Evolutionary conservation across 2,888 invertebrate species (phyloP).

Genomic region (Asteroscopus sphinx): DNA sequence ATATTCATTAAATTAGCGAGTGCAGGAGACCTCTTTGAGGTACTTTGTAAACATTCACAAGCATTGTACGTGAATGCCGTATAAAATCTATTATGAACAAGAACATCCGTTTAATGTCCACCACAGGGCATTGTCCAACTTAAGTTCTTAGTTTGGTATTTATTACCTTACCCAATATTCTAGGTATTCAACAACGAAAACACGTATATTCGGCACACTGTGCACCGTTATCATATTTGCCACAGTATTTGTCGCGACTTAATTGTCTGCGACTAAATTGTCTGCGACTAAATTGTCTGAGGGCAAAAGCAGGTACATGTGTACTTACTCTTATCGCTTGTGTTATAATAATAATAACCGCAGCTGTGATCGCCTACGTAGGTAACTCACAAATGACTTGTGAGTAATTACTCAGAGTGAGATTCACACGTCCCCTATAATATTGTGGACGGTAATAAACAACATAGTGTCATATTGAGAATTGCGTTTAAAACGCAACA

Average conservation of each 20-base stretch:
- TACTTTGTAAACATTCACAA: slow-evolving; percentile 32
- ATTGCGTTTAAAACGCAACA: no score
- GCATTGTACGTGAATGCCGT: slow-evolving; percentile 10
- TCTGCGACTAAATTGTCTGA: slow-evolving; percentile 19
- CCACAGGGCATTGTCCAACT: slow-evolving; percentile 19
- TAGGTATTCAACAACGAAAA: slow-evolving; percentile 12
- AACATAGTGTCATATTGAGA: no score
- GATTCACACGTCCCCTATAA: slow-evolving; percentile 56
- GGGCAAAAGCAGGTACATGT: slow-evolving; percentile 20
- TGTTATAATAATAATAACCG: slow-evolving; percentile 36
- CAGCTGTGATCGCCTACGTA: slow-evolving; percentile 49
- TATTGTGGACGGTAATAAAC: no score
- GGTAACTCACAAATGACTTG: slow-evolving; percentile 46
- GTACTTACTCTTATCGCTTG: slow-evolving; percentile 23
- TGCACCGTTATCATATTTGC: slow-evolving; percentile 26
- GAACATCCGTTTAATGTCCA: slow-evolving; percentile 10
- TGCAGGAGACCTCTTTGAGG: slow-evolving; percentile 14
- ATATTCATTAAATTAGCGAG: slow-evolving; percentile 38
- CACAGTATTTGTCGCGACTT: slow-evolving; percentile 13
- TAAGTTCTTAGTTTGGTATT: slow-evolving; percentile 12
- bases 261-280: slow-evolving; percentile 25
- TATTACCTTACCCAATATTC: slow-evolving; percentile 11
- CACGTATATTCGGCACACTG: slow-evolving; percentile 13
- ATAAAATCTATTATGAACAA: slow-evolving; percentile 17
- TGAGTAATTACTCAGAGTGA: slow-evolving; percentile 49